Base-by-base conservation (phyloP, 2,888 invertebrate genomes). In the Drosophila hawaiiensis region DNA sequence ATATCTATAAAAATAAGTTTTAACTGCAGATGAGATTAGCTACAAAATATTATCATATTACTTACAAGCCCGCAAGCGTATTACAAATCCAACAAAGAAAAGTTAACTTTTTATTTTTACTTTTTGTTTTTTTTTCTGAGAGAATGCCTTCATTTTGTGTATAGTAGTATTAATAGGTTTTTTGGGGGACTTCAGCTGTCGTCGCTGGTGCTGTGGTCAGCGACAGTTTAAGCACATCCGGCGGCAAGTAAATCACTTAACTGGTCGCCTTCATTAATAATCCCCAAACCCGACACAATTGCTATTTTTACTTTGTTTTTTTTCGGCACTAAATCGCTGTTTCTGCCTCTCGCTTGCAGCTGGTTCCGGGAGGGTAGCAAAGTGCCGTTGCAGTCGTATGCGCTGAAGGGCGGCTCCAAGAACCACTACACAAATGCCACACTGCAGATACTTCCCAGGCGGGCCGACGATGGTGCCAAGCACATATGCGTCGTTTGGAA, bases 401-500 rank as follows among this genome's bases (percentile, higher is more conserved):
- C 96, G 79, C 95, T 95, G 76, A 95, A 96, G 91, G 97, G 96
- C 62, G 96, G 95, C 78, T 96, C 96, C 19, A 95, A 96, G 73
- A 95, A 96, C 77, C 96, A 96, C 90, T 95, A 97, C 28, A 97
- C 97, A 28, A 95, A 96, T 53, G 96, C 96, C 12, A 96, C 96
- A 43, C 94, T 98, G 71, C 95, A 95, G 59, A 94, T 98, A 89
- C 95, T 95, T 78, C 98, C 98, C 29, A 95, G 95, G 61, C 95
- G 97, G 80, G 97, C 97, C 79, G 98, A 98, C 93, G 98, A 98
- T 91, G 96, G 96, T 49, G 96, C 97, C 73, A 94, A 95, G 65
- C 97, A 96, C 94, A 95, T 97, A 77, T 98, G 98, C 93, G 96
- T 96, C 82, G 98, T 98, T 74, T 96, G 97, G 95, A 98, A 98